Conservation (phyloP, 2,888 invertebrate genomes). For the Parnassius smintheus region DNA sequence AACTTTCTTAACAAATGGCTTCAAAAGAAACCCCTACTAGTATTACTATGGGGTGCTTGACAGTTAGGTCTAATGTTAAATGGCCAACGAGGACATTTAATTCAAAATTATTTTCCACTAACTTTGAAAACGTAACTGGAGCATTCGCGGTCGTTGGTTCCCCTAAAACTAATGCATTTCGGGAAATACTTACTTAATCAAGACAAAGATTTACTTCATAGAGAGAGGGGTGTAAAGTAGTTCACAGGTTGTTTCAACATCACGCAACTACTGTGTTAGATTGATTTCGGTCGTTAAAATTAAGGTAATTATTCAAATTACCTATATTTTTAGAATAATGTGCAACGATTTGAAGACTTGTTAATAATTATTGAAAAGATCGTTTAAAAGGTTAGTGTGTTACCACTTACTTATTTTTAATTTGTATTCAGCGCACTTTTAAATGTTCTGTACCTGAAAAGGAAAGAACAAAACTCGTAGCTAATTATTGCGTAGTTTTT, state of each 20-base stretch:
- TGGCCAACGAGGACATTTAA: constrained; percentile 15
- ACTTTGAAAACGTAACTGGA: constrained; percentile 17
- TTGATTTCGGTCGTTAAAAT: no score
- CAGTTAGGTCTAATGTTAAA: constrained; percentile 15
- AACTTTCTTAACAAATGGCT: constrained; percentile 25
- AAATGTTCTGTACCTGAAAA: no score
- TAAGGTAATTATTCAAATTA: no score
- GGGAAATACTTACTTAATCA: constrained; percentile 57
- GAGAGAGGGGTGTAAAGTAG: constrained; percentile 36
- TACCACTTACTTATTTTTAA: no score
- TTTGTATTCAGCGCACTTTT: no score
- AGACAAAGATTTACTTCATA: constrained; percentile 53
- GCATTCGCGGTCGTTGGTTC: constrained; percentile 32
- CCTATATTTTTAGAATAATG: no score
- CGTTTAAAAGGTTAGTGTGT: no score
- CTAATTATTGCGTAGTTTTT: no score
- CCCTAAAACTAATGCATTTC: constrained; percentile 51
- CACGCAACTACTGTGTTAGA: background rate
- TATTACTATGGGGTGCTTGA: constrained; percentile 15
- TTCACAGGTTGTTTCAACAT: constrained; percentile 16
- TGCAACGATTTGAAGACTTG: no score
- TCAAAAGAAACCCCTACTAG: constrained; percentile 17
- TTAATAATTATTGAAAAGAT: no score
- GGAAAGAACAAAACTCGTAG: no score
- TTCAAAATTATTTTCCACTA: constrained; percentile 26